phyloP scores from a whole-genome alignment of 1,140 invertebrate genomes.

The Tetragnatha versicolor region DNA sequence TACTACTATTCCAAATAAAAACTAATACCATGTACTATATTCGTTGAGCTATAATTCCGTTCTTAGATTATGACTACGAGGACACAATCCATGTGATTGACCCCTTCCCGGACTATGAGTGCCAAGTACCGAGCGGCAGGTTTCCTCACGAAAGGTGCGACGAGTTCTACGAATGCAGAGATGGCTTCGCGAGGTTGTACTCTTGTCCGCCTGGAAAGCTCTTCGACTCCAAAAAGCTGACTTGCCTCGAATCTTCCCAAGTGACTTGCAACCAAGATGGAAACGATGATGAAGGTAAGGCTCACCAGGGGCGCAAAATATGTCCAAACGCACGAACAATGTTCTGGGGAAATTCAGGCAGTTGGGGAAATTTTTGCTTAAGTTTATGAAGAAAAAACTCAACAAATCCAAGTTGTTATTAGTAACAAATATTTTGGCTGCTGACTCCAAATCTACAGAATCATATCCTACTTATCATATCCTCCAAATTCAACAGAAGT shows the following conservation, averaged over 20 bases:
- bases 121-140: neutral
- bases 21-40: no score
- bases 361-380: no score
- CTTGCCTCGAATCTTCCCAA: neutral
- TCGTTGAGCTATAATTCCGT: neutral
- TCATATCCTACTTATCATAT: no score
- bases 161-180: constrained; percentile 13
- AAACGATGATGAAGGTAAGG: neutral
- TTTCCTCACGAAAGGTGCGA: constrained; percentile 4
- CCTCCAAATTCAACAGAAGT: no score
- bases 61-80: constrained; percentile 10
- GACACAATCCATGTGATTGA: constrained; percentile 8
- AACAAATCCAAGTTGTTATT: no score
- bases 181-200: neutral
- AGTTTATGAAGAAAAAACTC: no score
- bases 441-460: no score
- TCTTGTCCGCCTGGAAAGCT: neutral
- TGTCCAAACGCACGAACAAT: no score
- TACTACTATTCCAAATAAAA: no score
- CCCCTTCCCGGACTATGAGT: neutral
- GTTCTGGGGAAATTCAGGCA: no score
- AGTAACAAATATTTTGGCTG: no score
- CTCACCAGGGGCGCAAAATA: no score
- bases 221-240: neutral
- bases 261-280: constrained; percentile 2